These are phyloP conservation scores for Acanthoscelides obtectus DNA, from an alignment of 2,888 invertebrate species.

Conservation along the genomic window DNA sequence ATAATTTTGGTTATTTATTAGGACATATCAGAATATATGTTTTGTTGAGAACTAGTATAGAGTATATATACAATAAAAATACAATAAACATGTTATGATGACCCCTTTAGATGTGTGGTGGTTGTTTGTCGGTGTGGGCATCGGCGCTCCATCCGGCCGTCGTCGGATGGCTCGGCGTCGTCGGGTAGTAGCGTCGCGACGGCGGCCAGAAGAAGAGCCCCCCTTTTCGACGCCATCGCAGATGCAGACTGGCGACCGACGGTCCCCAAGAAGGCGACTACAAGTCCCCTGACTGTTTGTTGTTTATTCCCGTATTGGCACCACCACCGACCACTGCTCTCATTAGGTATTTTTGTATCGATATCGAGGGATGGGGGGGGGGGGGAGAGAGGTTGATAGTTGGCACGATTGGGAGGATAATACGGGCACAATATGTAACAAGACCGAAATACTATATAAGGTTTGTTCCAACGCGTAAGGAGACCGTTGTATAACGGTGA, in stretches of 20 bases:
- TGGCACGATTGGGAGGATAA: too few species aligned
- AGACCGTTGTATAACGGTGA: too few species aligned
- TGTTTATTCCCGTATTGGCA: background rate
- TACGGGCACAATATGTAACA: too few species aligned
- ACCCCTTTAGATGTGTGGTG: background rate
- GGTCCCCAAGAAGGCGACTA: conserved; percentile 1
- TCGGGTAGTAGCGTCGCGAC: conserved; percentile 50
- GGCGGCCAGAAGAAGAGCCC: background rate
- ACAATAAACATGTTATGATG: background rate
- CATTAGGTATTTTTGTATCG: background rate
- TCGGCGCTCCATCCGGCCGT: background rate
- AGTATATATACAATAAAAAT: background rate
- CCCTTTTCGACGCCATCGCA: conserved; percentile 19
- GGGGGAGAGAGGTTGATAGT: too few species aligned
- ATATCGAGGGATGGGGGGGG: too few species aligned
- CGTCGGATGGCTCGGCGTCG: conserved; percentile 25
- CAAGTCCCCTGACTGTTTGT: background rate
- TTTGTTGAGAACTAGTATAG: conserved; percentile 1
- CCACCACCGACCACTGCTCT: background rate
- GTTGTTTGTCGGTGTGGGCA: background rate
- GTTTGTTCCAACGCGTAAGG: too few species aligned
- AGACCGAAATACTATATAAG: too few species aligned
- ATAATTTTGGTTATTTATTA: too few species aligned
- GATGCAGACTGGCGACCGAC: conserved; percentile 38
- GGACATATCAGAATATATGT: too few species aligned